Evolutionary conservation across 2,113 vertebrate species (phyloP).

Genomic region (Sinocyclocheilus maitianheensis): DNA sequence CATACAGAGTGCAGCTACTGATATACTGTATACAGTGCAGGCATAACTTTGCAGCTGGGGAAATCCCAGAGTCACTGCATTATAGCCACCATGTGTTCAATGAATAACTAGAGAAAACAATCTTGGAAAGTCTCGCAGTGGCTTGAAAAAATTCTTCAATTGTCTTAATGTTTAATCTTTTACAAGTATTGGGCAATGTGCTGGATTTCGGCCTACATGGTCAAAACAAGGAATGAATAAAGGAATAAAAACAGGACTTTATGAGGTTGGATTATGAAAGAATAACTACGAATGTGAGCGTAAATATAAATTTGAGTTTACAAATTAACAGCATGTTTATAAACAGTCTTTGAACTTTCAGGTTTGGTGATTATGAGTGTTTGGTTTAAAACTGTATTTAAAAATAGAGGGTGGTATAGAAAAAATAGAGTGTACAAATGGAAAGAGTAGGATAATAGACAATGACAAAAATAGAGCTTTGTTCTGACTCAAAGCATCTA

Average conservation of each 20-base stretch:
- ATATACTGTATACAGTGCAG: conserved; percentile 7
- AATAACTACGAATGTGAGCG: neutral
- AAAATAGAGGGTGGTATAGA: neutral
- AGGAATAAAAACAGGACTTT: neutral
- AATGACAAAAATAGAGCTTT: neutral
- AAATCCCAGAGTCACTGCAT: conserved; percentile 1
- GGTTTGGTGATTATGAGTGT: neutral
- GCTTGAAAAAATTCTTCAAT: neutral
- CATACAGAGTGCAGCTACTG: neutral
- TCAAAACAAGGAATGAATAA: neutral
- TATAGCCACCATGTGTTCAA: neutral
- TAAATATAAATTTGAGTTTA: conserved; percentile 3
- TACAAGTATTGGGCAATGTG: neutral
- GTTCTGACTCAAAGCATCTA: neutral
- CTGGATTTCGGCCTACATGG: neutral
- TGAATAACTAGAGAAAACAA: neutral
- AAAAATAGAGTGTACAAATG: neutral
- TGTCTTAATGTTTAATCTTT: conserved; percentile 22
- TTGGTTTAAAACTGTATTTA: neutral
- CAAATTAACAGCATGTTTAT: conserved; percentile 12
- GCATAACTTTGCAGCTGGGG: neutral
- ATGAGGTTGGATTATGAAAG: neutral
- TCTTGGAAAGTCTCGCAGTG: neutral
- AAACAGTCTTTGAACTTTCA: neutral
- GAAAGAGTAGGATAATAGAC: neutral